These are phyloP conservation scores for Arremon brunneinucha DNA, from an alignment of 2,797 vertebrate genomes.

Conservation along the genomic window DNA sequence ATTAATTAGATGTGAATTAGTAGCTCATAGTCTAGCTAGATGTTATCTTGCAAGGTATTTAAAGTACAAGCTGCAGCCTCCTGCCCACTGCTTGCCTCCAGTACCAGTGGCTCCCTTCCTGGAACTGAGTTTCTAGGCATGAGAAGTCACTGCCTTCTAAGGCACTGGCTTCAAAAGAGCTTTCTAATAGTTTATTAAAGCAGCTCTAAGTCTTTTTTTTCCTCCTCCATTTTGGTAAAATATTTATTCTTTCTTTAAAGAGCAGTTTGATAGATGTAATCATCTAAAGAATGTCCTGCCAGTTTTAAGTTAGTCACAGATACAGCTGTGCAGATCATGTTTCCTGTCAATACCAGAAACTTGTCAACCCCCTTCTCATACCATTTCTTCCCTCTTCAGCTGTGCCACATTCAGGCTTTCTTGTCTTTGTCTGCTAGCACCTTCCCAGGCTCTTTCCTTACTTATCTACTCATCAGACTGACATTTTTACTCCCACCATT, in stretches of 20 bases:
- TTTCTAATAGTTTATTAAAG: constrained; percentile 69
- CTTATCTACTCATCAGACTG: background rate
- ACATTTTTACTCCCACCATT: background rate
- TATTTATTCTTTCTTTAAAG: constrained; percentile 66
- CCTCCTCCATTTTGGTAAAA: background rate
- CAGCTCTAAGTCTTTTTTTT: background rate
- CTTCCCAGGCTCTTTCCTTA: background rate
- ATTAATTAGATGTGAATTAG: constrained; percentile 5
- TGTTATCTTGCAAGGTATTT: constrained; percentile 9
- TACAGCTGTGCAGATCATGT: constrained; percentile 43
- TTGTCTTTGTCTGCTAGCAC: constrained; percentile 4
- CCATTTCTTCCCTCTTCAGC: background rate
- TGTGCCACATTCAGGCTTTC: background rate
- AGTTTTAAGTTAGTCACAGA: constrained; percentile 61
- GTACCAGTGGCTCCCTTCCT: background rate
- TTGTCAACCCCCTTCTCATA: background rate
- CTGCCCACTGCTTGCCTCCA: background rate
- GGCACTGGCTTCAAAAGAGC: constrained; percentile 60
- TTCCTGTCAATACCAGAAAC: constrained; percentile 41
- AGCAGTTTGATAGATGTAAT: constrained; percentile 64
- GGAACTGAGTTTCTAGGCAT: background rate
- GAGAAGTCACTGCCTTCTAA: constrained; percentile 60
- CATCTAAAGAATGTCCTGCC: constrained; percentile 58
- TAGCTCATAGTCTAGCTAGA: background rate
- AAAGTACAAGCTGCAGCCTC: background rate